A percentile compares a stretch with the other conserved stretches of the same genome.
Conservation (phyloP, 2,113 vertebrate species). For the Clinocottus analis region DNA sequence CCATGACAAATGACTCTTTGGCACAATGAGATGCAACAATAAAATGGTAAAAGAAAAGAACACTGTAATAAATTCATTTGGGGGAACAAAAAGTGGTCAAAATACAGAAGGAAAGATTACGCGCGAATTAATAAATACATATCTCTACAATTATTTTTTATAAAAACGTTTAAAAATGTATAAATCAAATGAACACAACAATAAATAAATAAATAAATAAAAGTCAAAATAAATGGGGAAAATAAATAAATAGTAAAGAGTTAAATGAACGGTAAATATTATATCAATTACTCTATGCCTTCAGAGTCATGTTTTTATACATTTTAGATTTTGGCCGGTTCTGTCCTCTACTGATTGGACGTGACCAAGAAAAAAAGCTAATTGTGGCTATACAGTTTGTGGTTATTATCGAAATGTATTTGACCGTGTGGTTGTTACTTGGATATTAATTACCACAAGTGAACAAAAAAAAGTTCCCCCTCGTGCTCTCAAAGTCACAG, state of each 20-base stretch:
- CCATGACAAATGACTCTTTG: background rate
- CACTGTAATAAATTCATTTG: too few relatives aligned
- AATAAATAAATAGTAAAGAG: background rate
- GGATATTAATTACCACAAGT: background rate
- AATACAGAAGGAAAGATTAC: too few relatives aligned
- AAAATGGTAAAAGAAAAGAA: too few relatives aligned
- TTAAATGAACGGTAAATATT: background rate
- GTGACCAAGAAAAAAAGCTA: background rate
- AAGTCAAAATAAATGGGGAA: too few relatives aligned
- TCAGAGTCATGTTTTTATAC: background rate
- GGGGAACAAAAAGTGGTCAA: too few relatives aligned
- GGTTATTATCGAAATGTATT: background rate
- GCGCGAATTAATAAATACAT: too few relatives aligned
- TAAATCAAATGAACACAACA: too few relatives aligned
- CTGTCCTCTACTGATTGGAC: background rate
- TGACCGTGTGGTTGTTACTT: background rate
- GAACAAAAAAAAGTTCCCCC: constrained; percentile 6
- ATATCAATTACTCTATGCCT: background rate
- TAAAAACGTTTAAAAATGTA: background rate
- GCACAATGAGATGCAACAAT: background rate
- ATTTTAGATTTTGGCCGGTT: background rate
- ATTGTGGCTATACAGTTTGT: background rate
- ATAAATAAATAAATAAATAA: too few relatives aligned
- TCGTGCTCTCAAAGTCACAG: constrained; percentile 30
- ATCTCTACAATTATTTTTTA: background rate